Percentiles rank a stretch among this genome's conserved stretches.
phyloP scores from a whole-genome alignment of 1,140 invertebrate species.

The Cherax quadricarinatus region DNA sequence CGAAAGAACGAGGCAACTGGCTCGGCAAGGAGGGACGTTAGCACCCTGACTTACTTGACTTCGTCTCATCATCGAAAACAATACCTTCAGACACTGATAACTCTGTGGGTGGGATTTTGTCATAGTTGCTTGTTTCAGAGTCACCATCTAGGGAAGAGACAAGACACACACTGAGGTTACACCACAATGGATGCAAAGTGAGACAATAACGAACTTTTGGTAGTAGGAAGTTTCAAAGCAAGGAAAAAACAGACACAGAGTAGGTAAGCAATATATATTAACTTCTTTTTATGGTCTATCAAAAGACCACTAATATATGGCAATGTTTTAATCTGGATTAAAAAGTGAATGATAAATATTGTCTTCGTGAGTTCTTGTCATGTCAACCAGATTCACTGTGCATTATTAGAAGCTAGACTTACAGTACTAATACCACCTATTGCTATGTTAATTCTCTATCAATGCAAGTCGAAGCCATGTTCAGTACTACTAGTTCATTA shows the following conservation, averaged over 20 bases:
- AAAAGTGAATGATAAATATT: neutral
- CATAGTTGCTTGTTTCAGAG: slow-evolving; percentile 65
- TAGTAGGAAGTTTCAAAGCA: neutral
- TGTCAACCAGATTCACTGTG: no score
- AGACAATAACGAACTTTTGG: slow-evolving; percentile 20
- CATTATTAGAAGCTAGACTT: no score
- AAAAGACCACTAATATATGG: neutral
- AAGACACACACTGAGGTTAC: slow-evolving; percentile 67
- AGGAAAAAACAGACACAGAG: neutral
- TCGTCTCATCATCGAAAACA: slow-evolving; percentile 62
- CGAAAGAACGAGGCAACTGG: slow-evolving; percentile 57
- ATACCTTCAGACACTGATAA: slow-evolving; percentile 66
- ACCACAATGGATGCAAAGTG: slow-evolving; percentile 39
- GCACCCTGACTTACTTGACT: slow-evolving; percentile 70
- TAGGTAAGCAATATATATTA: neutral
- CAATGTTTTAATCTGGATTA: neutral
- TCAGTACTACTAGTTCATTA: no score
- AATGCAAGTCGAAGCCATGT: no score
- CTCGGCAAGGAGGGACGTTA: slow-evolving; percentile 61
- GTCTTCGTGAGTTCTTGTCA: no score
- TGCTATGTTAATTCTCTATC: no score
- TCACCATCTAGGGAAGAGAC: slow-evolving; percentile 68
- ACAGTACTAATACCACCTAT: no score
- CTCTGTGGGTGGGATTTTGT: slow-evolving; percentile 63
- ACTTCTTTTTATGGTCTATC: neutral